Evolutionary conservation across 2,888 invertebrate species (phyloP).

Genomic region (Agrenia bidenticulata): DNA sequence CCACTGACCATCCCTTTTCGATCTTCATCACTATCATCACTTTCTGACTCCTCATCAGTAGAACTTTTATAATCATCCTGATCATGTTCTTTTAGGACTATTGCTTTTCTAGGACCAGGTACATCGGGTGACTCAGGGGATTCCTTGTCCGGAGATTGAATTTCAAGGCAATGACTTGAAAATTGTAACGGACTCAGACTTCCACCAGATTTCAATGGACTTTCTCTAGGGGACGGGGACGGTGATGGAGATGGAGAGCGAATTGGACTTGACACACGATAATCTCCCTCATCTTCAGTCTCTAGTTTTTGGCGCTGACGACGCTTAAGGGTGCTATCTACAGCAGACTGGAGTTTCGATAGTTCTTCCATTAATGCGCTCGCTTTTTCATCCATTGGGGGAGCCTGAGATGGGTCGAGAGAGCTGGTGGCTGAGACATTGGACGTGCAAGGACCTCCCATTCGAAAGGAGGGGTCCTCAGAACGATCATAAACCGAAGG

Average conservation of each 20-base stretch:
- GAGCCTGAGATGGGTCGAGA: conserved; percentile 25
- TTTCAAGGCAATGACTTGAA: conserved; percentile 28
- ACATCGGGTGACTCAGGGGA: conserved; percentile 50
- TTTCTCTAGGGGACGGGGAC: conserved; percentile 34
- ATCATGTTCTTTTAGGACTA: conserved; percentile 51
- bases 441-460: background rate
- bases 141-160: conserved; percentile 31
- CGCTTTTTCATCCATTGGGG: conserved; percentile 44
- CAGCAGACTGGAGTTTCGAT: conserved; percentile 51
- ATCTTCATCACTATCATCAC: conserved; percentile 48
- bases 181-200: conserved; percentile 45
- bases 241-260: conserved; percentile 48
- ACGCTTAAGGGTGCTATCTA: conserved; percentile 46
- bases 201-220: conserved; percentile 36
- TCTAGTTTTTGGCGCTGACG: conserved; percentile 41
- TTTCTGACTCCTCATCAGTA: conserved; percentile 51
- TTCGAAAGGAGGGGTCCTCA: background rate
- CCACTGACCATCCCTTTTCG: conserved; percentile 38
- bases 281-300: conserved; percentile 19
- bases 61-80: conserved; percentile 53
- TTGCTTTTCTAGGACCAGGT: conserved; percentile 51
- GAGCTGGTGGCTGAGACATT: background rate
- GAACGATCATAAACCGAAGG: background rate
- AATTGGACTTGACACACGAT: conserved; percentile 38
- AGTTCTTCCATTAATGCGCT: conserved; percentile 52